Conservation (phyloP, 23 tunicate genomes). For the Oikopleura vanhoeffeni region DNA sequence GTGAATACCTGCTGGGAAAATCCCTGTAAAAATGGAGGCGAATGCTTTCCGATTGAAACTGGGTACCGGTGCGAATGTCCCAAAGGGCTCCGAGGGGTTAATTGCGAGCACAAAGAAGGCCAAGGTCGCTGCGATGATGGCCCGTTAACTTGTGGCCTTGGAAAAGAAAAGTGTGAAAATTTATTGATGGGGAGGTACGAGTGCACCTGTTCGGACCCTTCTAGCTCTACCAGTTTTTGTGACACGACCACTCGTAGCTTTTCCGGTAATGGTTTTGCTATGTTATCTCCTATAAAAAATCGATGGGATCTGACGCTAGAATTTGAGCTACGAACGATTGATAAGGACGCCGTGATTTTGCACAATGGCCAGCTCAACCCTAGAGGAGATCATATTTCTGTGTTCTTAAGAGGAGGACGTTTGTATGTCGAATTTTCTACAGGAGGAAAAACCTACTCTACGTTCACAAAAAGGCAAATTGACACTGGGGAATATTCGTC, state of each 20-base stretch:
- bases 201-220: neutral
- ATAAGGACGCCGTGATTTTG: neutral
- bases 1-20: neutral
- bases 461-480: neutral
- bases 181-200: neutral
- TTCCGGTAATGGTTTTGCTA: neutral
- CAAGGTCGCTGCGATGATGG: slow-evolving; percentile 9
- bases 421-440: slow-evolving; percentile 9
- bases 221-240: neutral
- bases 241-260: neutral
- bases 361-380: neutral
- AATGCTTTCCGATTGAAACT: neutral
- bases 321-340: neutral
- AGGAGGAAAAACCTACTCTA: neutral
- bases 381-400: neutral
- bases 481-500: neutral
- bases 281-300: neutral
- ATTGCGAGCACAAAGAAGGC: neutral
- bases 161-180: neutral
- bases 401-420: neutral
- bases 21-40: neutral
- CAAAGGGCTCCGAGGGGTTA: neutral
- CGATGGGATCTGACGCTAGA: slow-evolving; percentile 15
- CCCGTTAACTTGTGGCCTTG: slow-evolving; percentile 2
- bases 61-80: neutral